Conservation (phyloP, 92 coral and sea anemone genomes). For the Anthopleura xanthogrammica region DNA sequence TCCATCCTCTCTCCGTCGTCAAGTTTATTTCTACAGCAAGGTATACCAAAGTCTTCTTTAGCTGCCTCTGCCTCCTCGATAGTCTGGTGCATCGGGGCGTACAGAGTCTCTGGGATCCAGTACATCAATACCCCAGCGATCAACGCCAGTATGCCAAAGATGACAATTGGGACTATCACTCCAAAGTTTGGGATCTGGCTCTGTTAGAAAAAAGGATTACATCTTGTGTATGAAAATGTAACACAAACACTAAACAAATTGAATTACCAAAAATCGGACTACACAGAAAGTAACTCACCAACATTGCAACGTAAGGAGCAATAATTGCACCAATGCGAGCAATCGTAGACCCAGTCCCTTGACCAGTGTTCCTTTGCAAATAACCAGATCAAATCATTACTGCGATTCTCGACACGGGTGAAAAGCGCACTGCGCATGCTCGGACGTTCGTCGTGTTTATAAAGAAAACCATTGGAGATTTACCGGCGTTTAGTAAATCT, state of each 20-base stretch:
- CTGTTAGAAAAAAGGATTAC: not conserved
- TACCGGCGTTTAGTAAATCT: too few relatives aligned
- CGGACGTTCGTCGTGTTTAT: too few relatives aligned
- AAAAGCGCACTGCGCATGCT: too few relatives aligned
- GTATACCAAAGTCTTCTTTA: conserved; percentile 35
- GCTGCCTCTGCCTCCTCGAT: conserved; percentile 47
- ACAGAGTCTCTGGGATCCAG: conserved; percentile 65
- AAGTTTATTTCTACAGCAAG: conserved; percentile 14
- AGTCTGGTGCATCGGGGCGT: conserved; percentile 48
- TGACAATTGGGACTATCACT: conserved; percentile 35
- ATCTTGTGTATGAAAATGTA: too few relatives aligned
- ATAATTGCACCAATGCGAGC: conserved; percentile 51
- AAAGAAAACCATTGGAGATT: too few relatives aligned
- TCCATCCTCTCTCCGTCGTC: too few relatives aligned
- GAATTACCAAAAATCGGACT: too few relatives aligned
- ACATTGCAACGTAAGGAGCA: conserved; percentile 34
- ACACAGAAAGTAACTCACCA: conserved; percentile 14
- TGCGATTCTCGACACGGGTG: too few relatives aligned
- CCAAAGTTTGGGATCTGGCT: conserved; percentile 41
- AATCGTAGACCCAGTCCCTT: conserved; percentile 37
- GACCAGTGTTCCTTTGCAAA: conserved; percentile 20
- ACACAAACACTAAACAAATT: too few relatives aligned
- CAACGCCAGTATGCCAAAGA: conserved; percentile 41
- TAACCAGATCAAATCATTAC: too few relatives aligned
- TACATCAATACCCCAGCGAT: conserved; percentile 48